Conservation (phyloP, 2,113 vertebrate genomes). For the Gobius niger region DNA sequence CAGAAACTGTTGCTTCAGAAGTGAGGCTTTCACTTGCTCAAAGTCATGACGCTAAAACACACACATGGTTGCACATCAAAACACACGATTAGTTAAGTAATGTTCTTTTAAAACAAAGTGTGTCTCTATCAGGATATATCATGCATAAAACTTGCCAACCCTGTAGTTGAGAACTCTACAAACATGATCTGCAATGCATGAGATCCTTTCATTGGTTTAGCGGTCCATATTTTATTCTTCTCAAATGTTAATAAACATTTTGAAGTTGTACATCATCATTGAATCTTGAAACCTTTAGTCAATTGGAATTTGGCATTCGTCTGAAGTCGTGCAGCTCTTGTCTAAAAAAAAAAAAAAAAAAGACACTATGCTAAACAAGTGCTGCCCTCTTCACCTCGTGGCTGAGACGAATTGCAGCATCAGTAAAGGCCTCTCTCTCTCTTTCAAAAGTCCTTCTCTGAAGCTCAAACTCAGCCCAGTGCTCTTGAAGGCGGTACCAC, state of each 20-base stretch:
- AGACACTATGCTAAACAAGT: not conserved
- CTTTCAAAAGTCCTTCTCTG: slow-evolving; percentile 75
- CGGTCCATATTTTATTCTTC: no score
- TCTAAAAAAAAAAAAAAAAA: no score
- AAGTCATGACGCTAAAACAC: slow-evolving; percentile 71
- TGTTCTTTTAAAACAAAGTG: not conserved
- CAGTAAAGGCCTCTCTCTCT: slow-evolving; percentile 78
- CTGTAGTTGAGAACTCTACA: no score
- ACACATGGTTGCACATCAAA: not conserved
- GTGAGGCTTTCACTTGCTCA: slow-evolving; percentile 70
- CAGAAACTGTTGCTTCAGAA: slow-evolving; percentile 75
- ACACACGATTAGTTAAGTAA: not conserved
- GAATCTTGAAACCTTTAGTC: no score
- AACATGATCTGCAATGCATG: no score
- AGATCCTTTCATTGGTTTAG: no score
- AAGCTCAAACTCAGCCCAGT: slow-evolving; percentile 60
- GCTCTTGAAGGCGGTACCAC: slow-evolving; percentile 73
- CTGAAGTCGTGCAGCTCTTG: no score
- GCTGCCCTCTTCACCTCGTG: slow-evolving; percentile 67
- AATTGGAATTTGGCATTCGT: no score
- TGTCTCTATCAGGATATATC: no score
- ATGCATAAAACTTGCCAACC: no score
- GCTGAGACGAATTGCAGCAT: slow-evolving; percentile 80
- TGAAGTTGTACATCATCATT: no score
- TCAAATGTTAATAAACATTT: no score